Percentiles rank a stretch among this genome's conserved stretches.
Evolutionary conservation across 2,888 invertebrate genomes (phyloP).

Genomic region (Andricus quercusramuli): DNA sequence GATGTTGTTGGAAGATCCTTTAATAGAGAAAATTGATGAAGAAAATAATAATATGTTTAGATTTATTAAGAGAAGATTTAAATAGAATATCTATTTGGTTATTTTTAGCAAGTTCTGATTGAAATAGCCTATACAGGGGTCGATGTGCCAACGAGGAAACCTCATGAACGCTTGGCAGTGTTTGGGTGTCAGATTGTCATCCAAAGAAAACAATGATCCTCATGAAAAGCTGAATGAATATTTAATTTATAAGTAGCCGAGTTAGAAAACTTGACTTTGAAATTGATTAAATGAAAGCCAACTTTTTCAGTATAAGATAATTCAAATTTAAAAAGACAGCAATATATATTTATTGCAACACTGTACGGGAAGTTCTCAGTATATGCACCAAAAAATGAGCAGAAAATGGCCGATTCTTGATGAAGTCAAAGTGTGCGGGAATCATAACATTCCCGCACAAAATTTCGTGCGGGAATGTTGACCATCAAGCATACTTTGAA

Average conservation of each 20-base stretch:
- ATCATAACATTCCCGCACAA: too few species aligned
- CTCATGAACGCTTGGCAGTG: conserved; percentile 35
- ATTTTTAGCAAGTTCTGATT: conserved; percentile 36
- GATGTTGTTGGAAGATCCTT: neutral
- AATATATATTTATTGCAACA: too few species aligned
- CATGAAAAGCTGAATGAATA: conserved; percentile 13
- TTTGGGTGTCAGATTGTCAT: conserved; percentile 38
- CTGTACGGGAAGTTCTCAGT: too few species aligned
- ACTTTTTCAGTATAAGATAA: too few species aligned
- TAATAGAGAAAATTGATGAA: neutral
- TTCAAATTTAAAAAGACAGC: too few species aligned
- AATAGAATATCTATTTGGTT: conserved; percentile 29
- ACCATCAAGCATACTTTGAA: too few species aligned
- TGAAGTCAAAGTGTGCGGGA: too few species aligned
- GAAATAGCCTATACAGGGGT: conserved; percentile 32
- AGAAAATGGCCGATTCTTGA: too few species aligned
- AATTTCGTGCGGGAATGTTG: too few species aligned
- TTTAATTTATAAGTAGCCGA: neutral
- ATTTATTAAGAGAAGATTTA: conserved; percentile 19
- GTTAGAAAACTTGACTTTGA: neutral
- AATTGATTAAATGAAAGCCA: neutral
- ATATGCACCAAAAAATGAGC: too few species aligned
- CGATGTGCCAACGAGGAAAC: conserved; percentile 39
- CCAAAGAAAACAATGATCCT: conserved; percentile 38
- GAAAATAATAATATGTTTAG: conserved; percentile 7